Conservation (phyloP, 1,140 invertebrate genomes). For the Odontomachus brunneus region DNA sequence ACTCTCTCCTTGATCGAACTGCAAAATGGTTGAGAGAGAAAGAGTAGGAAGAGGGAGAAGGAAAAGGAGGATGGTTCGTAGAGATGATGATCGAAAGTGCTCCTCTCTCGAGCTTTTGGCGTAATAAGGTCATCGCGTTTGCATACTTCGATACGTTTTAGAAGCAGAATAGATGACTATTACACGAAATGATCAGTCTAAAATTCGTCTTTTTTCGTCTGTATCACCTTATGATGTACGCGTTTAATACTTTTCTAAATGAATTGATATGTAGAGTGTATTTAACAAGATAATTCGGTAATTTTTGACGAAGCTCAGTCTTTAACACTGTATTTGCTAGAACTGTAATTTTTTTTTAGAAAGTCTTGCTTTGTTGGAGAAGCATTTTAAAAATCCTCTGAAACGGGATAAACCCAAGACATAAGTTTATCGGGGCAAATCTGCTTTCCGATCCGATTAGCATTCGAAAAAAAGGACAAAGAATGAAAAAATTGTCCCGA, state of each 20-base stretch:
- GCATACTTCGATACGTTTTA: not conserved
- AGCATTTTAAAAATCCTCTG: too few relatives aligned
- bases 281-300: not conserved
- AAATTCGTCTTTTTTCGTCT: not conserved
- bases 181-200: not conserved
- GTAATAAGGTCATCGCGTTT: constrained; percentile 8
- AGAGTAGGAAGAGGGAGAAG: not conserved
- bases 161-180: not conserved
- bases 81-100: constrained; percentile 35
- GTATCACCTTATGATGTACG: not conserved
- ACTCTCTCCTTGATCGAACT: constrained; percentile 35
- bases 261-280: not conserved
- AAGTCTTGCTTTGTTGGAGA: too few relatives aligned
- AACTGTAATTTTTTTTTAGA: too few relatives aligned
- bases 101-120: not conserved
- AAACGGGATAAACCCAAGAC: too few relatives aligned
- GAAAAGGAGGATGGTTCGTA: not conserved
- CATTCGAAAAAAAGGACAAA: too few relatives aligned
- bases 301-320: too few relatives aligned
- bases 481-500: too few relatives aligned
- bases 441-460: too few relatives aligned
- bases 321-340: too few relatives aligned
- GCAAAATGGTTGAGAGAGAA: constrained; percentile 9
- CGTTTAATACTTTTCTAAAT: not conserved
- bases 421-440: too few relatives aligned